Conservation (phyloP, 2,113 vertebrate species). For the Grus americana region DNA sequence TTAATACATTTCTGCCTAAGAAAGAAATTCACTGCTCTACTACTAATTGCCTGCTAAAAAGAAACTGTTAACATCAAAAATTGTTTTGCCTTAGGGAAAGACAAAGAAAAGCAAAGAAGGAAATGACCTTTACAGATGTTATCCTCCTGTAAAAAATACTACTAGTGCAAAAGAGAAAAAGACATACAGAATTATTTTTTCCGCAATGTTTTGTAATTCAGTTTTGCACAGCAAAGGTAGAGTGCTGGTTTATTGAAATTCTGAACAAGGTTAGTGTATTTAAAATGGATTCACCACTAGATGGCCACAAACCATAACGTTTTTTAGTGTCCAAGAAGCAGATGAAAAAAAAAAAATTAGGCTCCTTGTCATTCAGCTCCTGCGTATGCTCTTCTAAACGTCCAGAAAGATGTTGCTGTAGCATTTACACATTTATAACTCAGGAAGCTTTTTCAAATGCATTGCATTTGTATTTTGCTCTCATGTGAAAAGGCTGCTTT, state of each 20-base stretch:
- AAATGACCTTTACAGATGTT: not conserved
- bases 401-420: not conserved
- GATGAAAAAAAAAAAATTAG: not conserved
- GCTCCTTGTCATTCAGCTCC: not conserved
- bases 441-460: not conserved
- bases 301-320: conserved; percentile 29
- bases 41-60: not conserved
- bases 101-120: not conserved
- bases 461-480: not conserved
- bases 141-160: not conserved
- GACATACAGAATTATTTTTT: not conserved
- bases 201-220: not conserved
- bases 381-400: not conserved
- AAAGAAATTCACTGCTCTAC: not conserved
- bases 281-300: conserved; percentile 32
- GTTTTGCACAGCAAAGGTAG: not conserved
- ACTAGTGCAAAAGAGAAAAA: not conserved
- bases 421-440: not conserved
- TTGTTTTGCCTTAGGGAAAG: not conserved
- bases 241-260: not conserved
- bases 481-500: not conserved
- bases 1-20: not conserved
- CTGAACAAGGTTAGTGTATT: not conserved
- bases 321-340: not conserved
- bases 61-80: not conserved